Evolutionary conservation across 1,140 invertebrate species (phyloP), one percentile per base, ranked within the genome.

Genomic region (Brachionus plicatilis): DNA sequence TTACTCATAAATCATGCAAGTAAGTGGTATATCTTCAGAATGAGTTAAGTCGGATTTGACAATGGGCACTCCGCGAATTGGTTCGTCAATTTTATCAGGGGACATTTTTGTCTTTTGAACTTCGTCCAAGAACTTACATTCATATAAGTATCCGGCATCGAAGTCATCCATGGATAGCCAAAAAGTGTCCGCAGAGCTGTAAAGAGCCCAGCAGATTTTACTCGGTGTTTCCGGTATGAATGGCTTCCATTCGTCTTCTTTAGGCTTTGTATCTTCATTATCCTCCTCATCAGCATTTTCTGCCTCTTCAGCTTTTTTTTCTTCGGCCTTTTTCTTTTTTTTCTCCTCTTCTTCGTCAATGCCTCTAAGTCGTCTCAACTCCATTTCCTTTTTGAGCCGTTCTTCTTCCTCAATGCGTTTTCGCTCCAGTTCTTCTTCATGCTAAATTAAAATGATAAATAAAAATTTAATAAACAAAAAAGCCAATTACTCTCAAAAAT

Each of bases 71-170:
- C 87, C 80, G 68, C 85, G 85, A 11, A 89, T 65, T 8, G 89
- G 89, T 84, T 88, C 87, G 65, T 88, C 87, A 45, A 85, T 85
- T 20, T 86, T 43, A 24, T 87, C 76, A 75, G 75, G 47, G 1
- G 79, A 82, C 53, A 82, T 68, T 41, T 60, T 65, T 1, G 79
- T n/a, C 11, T 82, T 82, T 68, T 82, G 53, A 12, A 29, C 50
- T 11, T 87, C 86, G 47, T 80, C 78, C 1, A 85, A 56, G 85
- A 90, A 90, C 84, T 88, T 86, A 86, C 88, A 93, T 88, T 94
- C 92, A 86, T 94, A 94, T 79, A 94, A 89, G 86, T 93, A 94
- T 53, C 93, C 93, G 29, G 93, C 91, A 89, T 94, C 93, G 88
- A 92, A 94, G 20, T 91, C 93, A 14, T 90, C 92, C 89, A 90